These are phyloP conservation scores for Acrossocheilus wenchowensis DNA, from an alignment of 2,797 vertebrate species.

Conservation along the genomic window DNA sequence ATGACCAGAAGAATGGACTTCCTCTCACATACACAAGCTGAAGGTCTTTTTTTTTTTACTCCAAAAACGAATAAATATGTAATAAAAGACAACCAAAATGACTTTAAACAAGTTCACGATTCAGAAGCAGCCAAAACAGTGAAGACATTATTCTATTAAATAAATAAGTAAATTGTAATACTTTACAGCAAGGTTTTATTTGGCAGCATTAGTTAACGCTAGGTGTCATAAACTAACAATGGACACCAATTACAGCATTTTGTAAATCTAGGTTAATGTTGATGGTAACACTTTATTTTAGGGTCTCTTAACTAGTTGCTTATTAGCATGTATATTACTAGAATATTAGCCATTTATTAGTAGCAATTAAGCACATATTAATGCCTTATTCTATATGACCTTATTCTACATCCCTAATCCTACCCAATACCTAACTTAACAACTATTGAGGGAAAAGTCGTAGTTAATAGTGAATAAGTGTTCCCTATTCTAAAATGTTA, in stretches of 20 bases:
- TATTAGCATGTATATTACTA: no score
- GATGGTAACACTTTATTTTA: no score
- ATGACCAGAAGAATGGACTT: slow-evolving; percentile 27
- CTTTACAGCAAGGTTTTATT: background rate
- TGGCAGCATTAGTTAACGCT: background rate
- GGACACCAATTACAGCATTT: background rate
- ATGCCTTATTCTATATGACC: no score
- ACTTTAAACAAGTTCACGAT: background rate
- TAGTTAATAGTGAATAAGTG: no score
- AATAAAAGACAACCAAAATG: background rate
- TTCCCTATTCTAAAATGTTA: no score
- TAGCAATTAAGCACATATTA: no score
- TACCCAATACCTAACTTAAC: no score
- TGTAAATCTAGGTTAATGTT: background rate
- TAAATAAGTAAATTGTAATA: background rate
- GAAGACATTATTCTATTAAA: background rate
- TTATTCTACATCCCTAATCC: no score
- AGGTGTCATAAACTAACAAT: background rate
- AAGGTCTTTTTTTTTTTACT: background rate
- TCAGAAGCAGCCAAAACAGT: background rate
- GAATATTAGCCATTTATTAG: no score
- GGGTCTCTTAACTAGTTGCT: no score
- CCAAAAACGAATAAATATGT: background rate
- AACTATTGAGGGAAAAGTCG: no score
- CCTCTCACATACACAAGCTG: slow-evolving; percentile 2